phyloP scores from a whole-genome alignment of 2,113 vertebrate species.

The Pangasianodon hypophthalmus region DNA sequence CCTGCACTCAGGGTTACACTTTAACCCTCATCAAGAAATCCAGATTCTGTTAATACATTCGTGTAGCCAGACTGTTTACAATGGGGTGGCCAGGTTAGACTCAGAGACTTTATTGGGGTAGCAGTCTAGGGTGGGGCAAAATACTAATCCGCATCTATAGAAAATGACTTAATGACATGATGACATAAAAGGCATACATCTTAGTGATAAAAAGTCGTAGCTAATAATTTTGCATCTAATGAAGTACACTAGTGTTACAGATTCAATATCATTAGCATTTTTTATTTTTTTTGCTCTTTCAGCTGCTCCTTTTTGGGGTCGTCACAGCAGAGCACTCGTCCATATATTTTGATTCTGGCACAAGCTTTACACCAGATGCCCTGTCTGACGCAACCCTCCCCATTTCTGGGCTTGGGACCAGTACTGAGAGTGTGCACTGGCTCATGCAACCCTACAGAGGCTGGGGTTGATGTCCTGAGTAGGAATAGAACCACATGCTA shows the following conservation, averaged over 20 bases:
- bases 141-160: background rate
- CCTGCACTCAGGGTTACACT: background rate
- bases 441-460: no score
- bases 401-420: no score
- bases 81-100: background rate
- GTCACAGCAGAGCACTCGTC: no score
- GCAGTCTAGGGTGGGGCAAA: background rate
- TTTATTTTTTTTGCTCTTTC: no score
- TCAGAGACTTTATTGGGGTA: background rate
- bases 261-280: background rate
- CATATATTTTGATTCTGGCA: no score
- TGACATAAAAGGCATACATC: background rate
- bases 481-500: no score
- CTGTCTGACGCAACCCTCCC: no score
- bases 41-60: background rate
- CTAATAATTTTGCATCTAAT: background rate
- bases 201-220: background rate
- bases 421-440: no score
- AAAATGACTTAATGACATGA: background rate
- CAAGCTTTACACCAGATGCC: no score
- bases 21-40: background rate
- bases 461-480: no score
- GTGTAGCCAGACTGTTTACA: background rate
- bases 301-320: no score
- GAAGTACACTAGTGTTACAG: background rate